These are phyloP conservation scores for Eupithecia pulchellata DNA, from an alignment of 2,888 invertebrate species.

Conservation along the genomic window DNA sequence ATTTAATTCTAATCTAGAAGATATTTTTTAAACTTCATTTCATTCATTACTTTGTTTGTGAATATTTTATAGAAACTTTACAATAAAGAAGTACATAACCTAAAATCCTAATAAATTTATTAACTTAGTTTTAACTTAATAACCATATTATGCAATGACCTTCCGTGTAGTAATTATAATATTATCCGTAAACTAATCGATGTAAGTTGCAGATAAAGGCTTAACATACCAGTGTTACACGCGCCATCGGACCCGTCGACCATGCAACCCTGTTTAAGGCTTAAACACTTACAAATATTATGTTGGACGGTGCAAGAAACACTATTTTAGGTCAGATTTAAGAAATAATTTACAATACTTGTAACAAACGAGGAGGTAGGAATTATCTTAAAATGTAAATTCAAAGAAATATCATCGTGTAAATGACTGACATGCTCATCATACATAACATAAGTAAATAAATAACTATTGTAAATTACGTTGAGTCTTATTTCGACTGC, in stretches of 20 bases:
- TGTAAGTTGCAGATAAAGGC: neutral
- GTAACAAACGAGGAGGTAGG: slow-evolving; percentile 27
- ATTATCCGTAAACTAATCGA: neutral
- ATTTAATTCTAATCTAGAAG: neutral
- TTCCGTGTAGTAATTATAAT: neutral
- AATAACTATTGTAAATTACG: slow-evolving; percentile 54
- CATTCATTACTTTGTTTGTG: neutral
- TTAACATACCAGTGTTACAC: neutral
- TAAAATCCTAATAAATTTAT: neutral
- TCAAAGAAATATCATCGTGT: slow-evolving; percentile 47
- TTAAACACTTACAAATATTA: neutral
- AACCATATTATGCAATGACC: neutral
- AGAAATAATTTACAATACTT: slow-evolving; percentile 3
- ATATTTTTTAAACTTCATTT: neutral
- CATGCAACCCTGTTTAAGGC: neutral
- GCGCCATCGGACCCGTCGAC: neutral
- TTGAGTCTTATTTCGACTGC: slow-evolving; percentile 45
- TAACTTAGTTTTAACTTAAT: slow-evolving; percentile 8
- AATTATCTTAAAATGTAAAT: slow-evolving; percentile 43
- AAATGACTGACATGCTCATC: slow-evolving; percentile 53
- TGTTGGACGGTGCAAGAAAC: neutral
- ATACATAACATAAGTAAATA: slow-evolving; percentile 51
- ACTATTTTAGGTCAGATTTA: slow-evolving; percentile 14
- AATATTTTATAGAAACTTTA: neutral
- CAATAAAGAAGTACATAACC: slow-evolving; percentile 12